These are phyloP conservation scores for Aleiodes alternator DNA, from an alignment of 2,888 invertebrate genomes.

Conservation along the genomic window DNA sequence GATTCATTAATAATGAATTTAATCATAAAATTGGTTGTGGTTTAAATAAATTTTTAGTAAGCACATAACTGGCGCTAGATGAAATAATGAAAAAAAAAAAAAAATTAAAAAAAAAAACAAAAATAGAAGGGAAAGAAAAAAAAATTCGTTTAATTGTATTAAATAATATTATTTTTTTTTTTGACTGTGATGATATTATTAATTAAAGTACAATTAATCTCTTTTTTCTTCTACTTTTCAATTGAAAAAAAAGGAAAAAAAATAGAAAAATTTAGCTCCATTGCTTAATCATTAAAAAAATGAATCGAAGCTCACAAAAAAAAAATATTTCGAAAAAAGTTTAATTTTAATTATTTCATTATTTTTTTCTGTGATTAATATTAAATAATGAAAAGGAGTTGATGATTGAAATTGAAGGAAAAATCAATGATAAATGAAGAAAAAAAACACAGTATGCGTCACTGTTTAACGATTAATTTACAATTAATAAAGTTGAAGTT, in stretches of 20 bases:
- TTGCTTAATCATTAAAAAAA: too few relatives aligned
- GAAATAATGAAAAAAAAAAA: not conserved
- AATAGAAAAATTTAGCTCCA: too few relatives aligned
- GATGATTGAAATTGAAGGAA: too few relatives aligned
- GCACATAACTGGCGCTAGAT: constrained; percentile 22
- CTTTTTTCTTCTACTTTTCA: constrained; percentile 49
- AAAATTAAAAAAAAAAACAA: not conserved
- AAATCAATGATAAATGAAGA: not conserved
- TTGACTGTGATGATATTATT: constrained; percentile 67
- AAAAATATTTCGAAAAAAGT: too few relatives aligned
- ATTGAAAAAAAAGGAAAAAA: constrained; percentile 41
- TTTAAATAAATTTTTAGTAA: not conserved
- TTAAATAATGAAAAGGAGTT: too few relatives aligned
- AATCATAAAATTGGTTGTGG: not conserved
- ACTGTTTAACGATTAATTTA: constrained; percentile 23
- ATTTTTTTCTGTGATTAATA: too few relatives aligned
- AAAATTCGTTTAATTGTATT: constrained; percentile 58
- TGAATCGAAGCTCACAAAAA: too few relatives aligned
- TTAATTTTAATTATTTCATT: too few relatives aligned
- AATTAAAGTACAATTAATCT: constrained; percentile 58
- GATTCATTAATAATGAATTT: not conserved
- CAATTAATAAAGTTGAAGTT: constrained; percentile 10
- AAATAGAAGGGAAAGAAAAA: constrained; percentile 37
- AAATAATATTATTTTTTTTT: constrained; percentile 60
- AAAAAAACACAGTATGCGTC: constrained; percentile 23